Evolutionary conservation across 2,113 vertebrate genomes (phyloP).

Genomic region (rat (Rattus norvegicus)): DNA sequence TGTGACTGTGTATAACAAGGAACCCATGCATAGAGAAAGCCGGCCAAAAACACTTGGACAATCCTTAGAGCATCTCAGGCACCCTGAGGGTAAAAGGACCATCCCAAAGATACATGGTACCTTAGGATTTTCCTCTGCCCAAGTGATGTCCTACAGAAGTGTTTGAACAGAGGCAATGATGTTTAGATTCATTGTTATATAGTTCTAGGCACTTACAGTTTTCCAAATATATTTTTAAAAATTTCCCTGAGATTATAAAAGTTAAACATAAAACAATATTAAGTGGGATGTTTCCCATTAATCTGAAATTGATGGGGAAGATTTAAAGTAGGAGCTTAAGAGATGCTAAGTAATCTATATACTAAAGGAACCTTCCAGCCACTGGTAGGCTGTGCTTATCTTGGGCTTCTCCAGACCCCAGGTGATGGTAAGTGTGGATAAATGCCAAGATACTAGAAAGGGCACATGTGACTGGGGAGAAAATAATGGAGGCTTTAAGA

Average conservation of each 20-base stretch:
- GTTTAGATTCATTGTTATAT: not conserved
- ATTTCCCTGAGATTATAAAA: not conserved
- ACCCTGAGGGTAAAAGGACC: not conserved
- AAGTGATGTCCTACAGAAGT: not conserved
- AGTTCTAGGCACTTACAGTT: not conserved
- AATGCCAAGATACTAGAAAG: not conserved
- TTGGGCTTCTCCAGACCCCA: not conserved
- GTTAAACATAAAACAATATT: conserved; percentile 6
- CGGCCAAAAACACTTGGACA: not conserved
- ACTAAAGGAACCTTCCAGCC: not conserved
- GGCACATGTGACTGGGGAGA: fast-evolving
- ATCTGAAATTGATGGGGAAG: not conserved
- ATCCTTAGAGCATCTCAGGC: not conserved
- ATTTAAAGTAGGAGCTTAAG: not conserved
- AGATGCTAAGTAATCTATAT: not conserved
- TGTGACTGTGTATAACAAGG: not conserved
- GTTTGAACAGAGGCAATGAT: not conserved
- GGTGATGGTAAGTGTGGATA: not conserved
- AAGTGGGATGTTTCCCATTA: not conserved
- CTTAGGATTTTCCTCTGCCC: not conserved
- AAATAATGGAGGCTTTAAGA: not conserved
- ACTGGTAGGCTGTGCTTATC: not conserved
- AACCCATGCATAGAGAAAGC: not conserved
- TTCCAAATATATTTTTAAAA: not conserved
- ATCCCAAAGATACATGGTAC: not conserved